Evolutionary conservation across 1,140 invertebrate species (phyloP).

Genomic region (Listronotus bonariensis): DNA sequence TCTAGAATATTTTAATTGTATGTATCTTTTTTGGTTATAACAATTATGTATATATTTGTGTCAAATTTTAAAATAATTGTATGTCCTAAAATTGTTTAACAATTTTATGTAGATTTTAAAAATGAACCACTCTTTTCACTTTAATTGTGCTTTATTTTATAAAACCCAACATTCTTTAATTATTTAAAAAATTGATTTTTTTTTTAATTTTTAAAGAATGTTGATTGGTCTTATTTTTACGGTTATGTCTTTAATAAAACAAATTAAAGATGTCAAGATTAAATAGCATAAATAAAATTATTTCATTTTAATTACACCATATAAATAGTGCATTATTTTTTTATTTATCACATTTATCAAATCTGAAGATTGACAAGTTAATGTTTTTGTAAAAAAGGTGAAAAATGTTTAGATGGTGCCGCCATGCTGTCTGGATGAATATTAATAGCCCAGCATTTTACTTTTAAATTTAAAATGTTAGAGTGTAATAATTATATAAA

Average conservation of each 20-base stretch:
- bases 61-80: slow-evolving; percentile 13
- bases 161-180: background rate
- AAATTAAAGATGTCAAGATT: slow-evolving; percentile 24
- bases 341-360: background rate
- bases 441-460: slow-evolving; percentile 51
- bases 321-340: slow-evolving; percentile 19
- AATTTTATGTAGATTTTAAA: background rate
- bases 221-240: slow-evolving; percentile 26
- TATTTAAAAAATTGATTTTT: slow-evolving; percentile 11
- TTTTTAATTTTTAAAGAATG: slow-evolving; percentile 15
- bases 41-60: slow-evolving; percentile 31
- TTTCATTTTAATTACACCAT: slow-evolving; percentile 25
- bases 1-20: slow-evolving; percentile 21
- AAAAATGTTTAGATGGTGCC: slow-evolving; percentile 28
- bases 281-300: slow-evolving; percentile 14
- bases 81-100: background rate
- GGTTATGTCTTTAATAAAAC: slow-evolving; percentile 34
- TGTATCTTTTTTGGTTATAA: slow-evolving; percentile 21
- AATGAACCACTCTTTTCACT: background rate
- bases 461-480: slow-evolving; percentile 9
- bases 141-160: slow-evolving; percentile 23
- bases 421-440: slow-evolving; percentile 44
- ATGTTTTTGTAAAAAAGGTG: background rate
- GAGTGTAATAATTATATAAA: slow-evolving; percentile 46
- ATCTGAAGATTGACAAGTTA: background rate